These are phyloP conservation scores for Rallus crepitans DNA, from an alignment of 2,797 vertebrate species.

Conservation along the genomic window DNA sequence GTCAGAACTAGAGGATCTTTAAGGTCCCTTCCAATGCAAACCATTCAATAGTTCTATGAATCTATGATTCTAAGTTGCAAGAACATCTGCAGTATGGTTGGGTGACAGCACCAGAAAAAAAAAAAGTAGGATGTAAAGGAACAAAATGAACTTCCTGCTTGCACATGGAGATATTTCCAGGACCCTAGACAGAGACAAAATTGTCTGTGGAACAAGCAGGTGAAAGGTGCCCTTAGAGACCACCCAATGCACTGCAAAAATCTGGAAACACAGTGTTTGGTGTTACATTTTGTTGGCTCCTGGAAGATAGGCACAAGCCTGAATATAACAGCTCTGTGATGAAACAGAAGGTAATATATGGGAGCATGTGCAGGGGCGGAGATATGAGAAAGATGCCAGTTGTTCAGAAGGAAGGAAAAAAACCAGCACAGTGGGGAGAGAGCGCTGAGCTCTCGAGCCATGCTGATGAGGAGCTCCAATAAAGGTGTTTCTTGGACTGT, in stretches of 20 bases:
- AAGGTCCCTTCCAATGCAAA: no score
- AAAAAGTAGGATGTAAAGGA: background rate
- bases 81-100: background rate
- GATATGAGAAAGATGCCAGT: background rate
- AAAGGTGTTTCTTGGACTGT: background rate
- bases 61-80: background rate
- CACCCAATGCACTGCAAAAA: background rate
- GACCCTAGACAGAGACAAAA: background rate
- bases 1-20: no score
- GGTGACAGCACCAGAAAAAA: background rate
- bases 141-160: background rate
- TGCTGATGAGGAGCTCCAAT: background rate
- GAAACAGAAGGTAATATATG: background rate
- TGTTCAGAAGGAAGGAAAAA: background rate
- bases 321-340: background rate
- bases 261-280: background rate
- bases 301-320: background rate
- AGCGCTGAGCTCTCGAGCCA: background rate
- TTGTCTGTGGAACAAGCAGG: background rate
- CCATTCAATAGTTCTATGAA: no score
- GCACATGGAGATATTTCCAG: background rate
- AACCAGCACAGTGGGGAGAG: background rate
- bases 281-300: background rate
- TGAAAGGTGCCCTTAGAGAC: background rate
- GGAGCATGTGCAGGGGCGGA: background rate